Evolutionary conservation across 1,140 invertebrate genomes (phyloP).

Genomic region (Planococcus citri): DNA sequence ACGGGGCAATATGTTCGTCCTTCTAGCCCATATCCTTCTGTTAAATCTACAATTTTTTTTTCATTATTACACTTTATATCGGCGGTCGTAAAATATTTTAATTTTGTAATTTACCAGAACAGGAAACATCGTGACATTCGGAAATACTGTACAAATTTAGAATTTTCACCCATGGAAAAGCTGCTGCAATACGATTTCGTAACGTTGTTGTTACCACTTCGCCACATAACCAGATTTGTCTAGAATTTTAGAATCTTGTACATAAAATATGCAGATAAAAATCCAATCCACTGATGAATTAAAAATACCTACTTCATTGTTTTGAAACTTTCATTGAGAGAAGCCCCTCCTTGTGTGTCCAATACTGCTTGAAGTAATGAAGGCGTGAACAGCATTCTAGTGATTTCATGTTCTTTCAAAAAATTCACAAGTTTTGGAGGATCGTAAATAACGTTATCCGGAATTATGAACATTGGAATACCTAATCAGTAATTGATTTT

Average conservation of each 20-base stretch:
- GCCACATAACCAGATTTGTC: conserved; percentile 30
- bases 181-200: conserved; percentile 26
- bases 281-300: too few relatives aligned
- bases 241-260: too few relatives aligned
- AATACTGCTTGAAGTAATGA: conserved; percentile 29
- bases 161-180: conserved; percentile 29
- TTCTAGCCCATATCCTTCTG: conserved; percentile 21
- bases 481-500: conserved; percentile 24
- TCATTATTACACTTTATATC: not conserved
- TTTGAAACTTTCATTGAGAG: conserved; percentile 25
- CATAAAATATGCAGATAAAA: too few relatives aligned
- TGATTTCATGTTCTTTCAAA: conserved; percentile 27
- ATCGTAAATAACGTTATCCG: conserved; percentile 30
- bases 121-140: conserved; percentile 30
- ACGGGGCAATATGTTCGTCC: conserved; percentile 29
- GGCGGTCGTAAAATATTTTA: not conserved
- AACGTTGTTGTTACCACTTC: conserved; percentile 30
- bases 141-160: conserved; percentile 31
- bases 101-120: conserved; percentile 25
- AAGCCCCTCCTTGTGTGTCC: conserved; percentile 24
- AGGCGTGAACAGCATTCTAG: conserved; percentile 30
- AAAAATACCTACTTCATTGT: conserved; percentile 28
- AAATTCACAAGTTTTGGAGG: conserved; percentile 27
- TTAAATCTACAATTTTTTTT: conserved; percentile 25
- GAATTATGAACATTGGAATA: conserved; percentile 30